phyloP scores from a whole-genome alignment of 2,888 invertebrate species.

The Camptogramma bilineatum region DNA sequence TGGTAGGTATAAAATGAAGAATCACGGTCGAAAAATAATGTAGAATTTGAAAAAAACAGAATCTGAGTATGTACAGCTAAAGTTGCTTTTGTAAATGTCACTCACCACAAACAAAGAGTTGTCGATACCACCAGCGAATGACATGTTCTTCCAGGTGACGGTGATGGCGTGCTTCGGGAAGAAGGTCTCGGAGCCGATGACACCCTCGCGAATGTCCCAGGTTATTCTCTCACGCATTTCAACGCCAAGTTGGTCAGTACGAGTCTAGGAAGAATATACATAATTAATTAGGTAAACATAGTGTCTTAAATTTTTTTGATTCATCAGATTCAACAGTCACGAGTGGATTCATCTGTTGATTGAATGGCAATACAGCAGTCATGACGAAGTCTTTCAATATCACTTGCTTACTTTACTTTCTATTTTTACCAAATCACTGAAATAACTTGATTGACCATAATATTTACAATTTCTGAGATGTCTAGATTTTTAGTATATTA shows the following conservation, averaged over 20 bases:
- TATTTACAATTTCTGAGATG: too few species aligned
- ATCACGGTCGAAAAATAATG: too few species aligned
- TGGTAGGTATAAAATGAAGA: too few species aligned
- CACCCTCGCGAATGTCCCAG: conserved; percentile 95
- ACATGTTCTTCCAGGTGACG: conserved; percentile 98
- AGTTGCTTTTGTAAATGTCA: conserved; percentile 23
- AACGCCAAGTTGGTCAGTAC: conserved; percentile 93
- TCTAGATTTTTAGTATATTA: too few species aligned
- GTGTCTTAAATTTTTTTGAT: neutral
- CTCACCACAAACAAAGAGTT: conserved; percentile 90
- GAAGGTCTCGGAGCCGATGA: conserved; percentile 96
- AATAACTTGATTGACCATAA: too few species aligned
- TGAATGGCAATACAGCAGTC: too few species aligned
- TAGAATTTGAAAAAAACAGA: neutral
- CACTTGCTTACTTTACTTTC: too few species aligned
- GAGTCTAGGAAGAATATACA: conserved; percentile 62
- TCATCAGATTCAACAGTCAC: neutral
- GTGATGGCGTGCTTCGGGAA: conserved; percentile 95
- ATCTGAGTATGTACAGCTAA: neutral
- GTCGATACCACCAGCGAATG: conserved; percentile 95
- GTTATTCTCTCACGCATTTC: conserved; percentile 93
- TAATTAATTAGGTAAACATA: neutral
- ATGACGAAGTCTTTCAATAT: too few species aligned
- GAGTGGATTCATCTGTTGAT: neutral
- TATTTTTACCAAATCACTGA: too few species aligned